Evolutionary conservation across 92 coral and sea anemone species (phyloP), one percentile per base, ranked within the genome.

Genomic region (Phenganax stokvisi): DNA sequence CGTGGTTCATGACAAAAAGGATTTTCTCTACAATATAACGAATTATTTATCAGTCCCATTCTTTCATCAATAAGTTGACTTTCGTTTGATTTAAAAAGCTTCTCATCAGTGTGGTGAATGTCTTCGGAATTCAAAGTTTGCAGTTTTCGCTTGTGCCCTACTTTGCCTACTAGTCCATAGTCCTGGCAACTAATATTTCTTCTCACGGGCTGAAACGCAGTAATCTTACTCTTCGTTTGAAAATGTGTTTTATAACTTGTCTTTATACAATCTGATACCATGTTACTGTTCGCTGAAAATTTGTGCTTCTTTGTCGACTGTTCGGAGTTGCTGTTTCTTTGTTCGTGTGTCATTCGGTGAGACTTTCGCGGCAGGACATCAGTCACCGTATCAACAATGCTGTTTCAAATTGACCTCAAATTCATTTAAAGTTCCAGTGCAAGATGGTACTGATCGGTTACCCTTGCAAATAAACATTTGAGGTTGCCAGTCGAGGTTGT

Each of bases 331-430:
- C 17, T 20, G 5, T 29, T 58, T 51, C 13, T 57, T 20, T 6
- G 68, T 76, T 76, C 80, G 67, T 29, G 47, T 57, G 80, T 57
- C 80, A 76, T 76, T 76, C 80, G 80, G 79, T 51, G 27, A 57
- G 16, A 27, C 54, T 20, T 76, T 67, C 67, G 64, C 80, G 58
- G 31, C 58, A 76, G 80, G 25, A 56, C 15, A 58, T 27, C 29
- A 10, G 28, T 57, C 30, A 7, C 58, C 12, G 30, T 73, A 51
- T n/a, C 44, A 52, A 73, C 25, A 10, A 29, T 54, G 37, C 75
- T n/a, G 58, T 73, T 6, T n/a, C 44, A 73, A 56, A 73, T 13
- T 68, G 53, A 37, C 73, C 73, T 12, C 73, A 37, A 37, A 3
- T 30, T 64, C 37, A n/a, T n/a, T 12, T 37, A 64, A 30, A 68